Conservation (phyloP, 1,140 invertebrate genomes). For the Liolophura sinensis region DNA sequence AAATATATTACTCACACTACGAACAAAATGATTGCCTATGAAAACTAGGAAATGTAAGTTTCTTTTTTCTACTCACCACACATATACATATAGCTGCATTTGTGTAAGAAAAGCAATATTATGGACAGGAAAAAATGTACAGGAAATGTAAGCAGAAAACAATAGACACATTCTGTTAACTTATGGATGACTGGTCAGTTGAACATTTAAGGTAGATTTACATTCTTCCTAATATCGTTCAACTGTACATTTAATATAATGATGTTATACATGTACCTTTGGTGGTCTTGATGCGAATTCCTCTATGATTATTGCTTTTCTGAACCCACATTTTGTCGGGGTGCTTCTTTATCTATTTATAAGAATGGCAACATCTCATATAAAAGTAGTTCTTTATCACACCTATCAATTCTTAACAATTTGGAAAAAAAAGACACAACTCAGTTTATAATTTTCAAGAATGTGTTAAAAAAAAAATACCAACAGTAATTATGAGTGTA, state of each 20-base stretch:
- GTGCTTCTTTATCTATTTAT: conserved; percentile 64
- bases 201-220: not conserved
- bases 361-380: conserved; percentile 7
- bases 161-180: not conserved
- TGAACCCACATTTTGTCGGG: conserved; percentile 81
- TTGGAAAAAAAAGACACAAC: no score
- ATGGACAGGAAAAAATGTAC: not conserved
- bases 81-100: no score
- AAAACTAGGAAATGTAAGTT: not conserved
- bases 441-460: no score
- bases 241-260: no score
- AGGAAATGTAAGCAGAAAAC: not conserved
- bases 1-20: not conserved
- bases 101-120: not conserved
- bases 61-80: no score
- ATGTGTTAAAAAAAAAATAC: not conserved
- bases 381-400: no score
- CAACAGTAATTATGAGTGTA: no score
- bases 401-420: not conserved
- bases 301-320: conserved; percentile 90
- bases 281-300: conserved; percentile 77
- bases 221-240: no score
- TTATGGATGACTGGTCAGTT: no score
- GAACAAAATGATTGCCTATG: not conserved
- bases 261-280: conserved; percentile 40